Evolutionary conservation across 2,888 invertebrate genomes (phyloP).

Genomic region (Xestia xanthographa): DNA sequence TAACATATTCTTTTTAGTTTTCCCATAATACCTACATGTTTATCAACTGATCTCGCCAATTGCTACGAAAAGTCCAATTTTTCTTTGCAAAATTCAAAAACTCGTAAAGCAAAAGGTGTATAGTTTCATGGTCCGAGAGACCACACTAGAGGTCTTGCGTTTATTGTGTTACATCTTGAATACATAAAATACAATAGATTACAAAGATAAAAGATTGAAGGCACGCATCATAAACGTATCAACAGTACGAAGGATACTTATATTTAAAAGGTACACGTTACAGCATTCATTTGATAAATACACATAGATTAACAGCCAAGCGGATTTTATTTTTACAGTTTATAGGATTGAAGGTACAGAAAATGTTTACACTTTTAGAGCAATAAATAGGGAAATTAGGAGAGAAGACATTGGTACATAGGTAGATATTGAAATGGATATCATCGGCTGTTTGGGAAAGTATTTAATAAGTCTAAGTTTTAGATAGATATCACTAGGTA

Average conservation of each 20-base stretch:
- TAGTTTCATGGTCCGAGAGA: not conserved
- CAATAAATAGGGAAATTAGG: not conserved
- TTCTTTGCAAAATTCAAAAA: not conserved
- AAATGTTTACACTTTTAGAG: not conserved
- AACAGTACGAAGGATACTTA: conserved; percentile 51
- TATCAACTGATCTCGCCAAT: not conserved
- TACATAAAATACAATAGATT: conserved; percentile 40
- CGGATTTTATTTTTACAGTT: conserved; percentile 8
- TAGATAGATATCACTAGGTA: not conserved
- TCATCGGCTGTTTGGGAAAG: not conserved
- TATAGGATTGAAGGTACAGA: not conserved
- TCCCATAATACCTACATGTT: not conserved
- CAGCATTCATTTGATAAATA: conserved; percentile 29
- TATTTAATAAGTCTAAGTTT: not conserved
- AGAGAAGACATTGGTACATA: not conserved
- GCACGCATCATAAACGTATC: conserved; percentile 74
- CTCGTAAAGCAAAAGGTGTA: not conserved
- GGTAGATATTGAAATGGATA: not conserved
- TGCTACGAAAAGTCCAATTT: not conserved
- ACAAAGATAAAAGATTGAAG: conserved; percentile 69
- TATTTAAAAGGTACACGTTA: conserved; percentile 30
- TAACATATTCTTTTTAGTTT: not conserved
- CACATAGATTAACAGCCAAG: conserved; percentile 44
- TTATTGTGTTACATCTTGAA: not conserved
- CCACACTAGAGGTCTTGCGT: not conserved